Evolutionary conservation across 1,140 invertebrate genomes (phyloP), one percentile per base, ranked within the genome.

Genomic region (Agraylea sexmaculata): DNA sequence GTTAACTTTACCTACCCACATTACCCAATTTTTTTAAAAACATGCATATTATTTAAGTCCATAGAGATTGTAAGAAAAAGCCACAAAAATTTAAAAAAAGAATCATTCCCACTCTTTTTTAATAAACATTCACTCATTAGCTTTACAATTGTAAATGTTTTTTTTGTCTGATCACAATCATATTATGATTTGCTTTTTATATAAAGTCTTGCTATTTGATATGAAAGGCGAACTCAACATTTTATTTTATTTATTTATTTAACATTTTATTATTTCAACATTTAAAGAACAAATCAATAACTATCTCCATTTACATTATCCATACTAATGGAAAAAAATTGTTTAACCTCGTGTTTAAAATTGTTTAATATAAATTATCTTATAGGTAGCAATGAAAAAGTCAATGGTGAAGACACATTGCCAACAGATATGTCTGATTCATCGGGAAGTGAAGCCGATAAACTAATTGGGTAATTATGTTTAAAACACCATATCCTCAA

Each of bases 341-440:
- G 5, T 22, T 36, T 23, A 8, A 12, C 10, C 28, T 20, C 15
- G 11, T 3, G 15, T 29, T 11, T 29, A 29, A 29, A 11, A 23
- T 22, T 36, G 16, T 5, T 29, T 11, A 23, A 20, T 2, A 2
- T 10, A 18, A 18, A 23, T 36, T 32, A 20, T 38, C 19, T 30
- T 45, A 11, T 19, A 49, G 47, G 41, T 5, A 30, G 31, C 17
- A 49, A 43, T 34, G 43, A 41, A 23, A 34, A 23, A 16, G 45
- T 43, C 19, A 50, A 50, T 28, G 59, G 49, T 4, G 63, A 51
- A 1, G 60, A 65, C 55, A 54, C 55, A 15, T 53, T 75, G 13
- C 78, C 78, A 21, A 84, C 83, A 5, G 84, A 88, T 64, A 71
- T 81, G 51, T 84, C 83, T 13, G 83, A 87, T 59, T 80, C 80